Evolutionary conservation across 1,140 invertebrate species (phyloP).

Genomic region (Sipha flava): DNA sequence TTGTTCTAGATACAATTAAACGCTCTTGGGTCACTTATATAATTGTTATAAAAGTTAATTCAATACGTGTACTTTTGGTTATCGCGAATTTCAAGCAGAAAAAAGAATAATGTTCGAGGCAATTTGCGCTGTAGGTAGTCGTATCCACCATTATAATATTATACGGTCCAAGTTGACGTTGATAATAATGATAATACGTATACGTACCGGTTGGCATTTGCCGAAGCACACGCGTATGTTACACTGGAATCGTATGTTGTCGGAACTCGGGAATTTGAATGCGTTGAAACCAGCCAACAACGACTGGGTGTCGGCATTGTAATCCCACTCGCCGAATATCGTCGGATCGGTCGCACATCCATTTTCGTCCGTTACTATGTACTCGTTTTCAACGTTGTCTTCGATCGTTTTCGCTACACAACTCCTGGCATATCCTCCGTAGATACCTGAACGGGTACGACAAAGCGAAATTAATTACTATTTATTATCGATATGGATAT

Average conservation of each 20-base stretch:
- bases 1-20: too few relatives aligned
- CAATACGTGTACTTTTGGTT: too few relatives aligned
- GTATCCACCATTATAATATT: not conserved
- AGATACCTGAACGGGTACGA: constrained; percentile 60
- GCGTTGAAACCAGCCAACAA: constrained; percentile 82
- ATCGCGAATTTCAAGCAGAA: too few relatives aligned
- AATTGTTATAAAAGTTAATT: too few relatives aligned
- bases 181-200: not conserved
- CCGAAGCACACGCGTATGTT: constrained; percentile 92
- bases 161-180: too few relatives aligned
- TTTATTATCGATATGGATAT: too few relatives aligned
- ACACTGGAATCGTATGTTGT: constrained; percentile 91
- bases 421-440: constrained; percentile 85
- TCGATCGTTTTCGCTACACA: constrained; percentile 89
- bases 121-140: too few relatives aligned
- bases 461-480: not conserved
- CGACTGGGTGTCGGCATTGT: constrained; percentile 71
- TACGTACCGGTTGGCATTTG: constrained; percentile 81
- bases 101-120: too few relatives aligned
- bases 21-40: too few relatives aligned
- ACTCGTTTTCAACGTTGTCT: constrained; percentile 79
- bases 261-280: constrained; percentile 91
- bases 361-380: constrained; percentile 85
- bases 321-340: constrained; percentile 89
- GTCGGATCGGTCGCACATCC: constrained; percentile 86